Base-by-base conservation (phyloP, 2,113 vertebrate genomes). In the Lophius piscatorius region DNA sequence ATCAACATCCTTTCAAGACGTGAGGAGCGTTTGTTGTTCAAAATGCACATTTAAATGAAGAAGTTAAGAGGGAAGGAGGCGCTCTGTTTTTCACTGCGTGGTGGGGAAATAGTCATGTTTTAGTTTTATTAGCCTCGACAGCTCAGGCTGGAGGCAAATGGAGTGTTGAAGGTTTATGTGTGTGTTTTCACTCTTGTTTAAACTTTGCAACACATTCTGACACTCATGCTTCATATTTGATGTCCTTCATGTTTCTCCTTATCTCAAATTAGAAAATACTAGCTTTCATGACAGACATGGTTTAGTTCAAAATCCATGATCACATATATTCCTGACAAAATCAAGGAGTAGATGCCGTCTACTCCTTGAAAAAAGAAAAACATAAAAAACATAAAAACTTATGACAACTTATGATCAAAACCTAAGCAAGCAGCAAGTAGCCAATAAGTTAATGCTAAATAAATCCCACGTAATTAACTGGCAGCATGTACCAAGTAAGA, bases 41-140 rank as follows among this genome's bases (percentile, higher is more conserved):
- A 80, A 88, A 86, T 79, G 69, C 81, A 86, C 78, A 87, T 90
- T 90, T 83, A 82, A 89, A 86, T 89, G 81, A 87, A 78, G 69
- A 63, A 39, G 76, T 74, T 86, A 81, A 65, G 45, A 17, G 66
- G 50, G 67, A 47, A 62, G 60, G 63, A 63, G 65, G 74, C 74
- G 70, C 41, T 76, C 49, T 76, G 74, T 74, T 72, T 74, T 67
- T 63, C 59, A 46, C 58, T 17, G 63, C 9, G 52, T n/a, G 9
- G 22, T 4, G 45, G 74, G 64, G 67, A 33, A 11, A 5, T 61
- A 59, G 83, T 73, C 81, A 78, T 83, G 87, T 70, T 67, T 83
- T 83, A 72, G 59, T 83, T 84, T 88, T 84, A 87, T 74, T 68
- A 55, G 56, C 51, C 55, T 22, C 74, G 82, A 85, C 77, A 80